These are phyloP conservation scores for Sturnira hondurensis DNA, from an alignment of 2,113 vertebrate species.

Conservation along the genomic window DNA sequence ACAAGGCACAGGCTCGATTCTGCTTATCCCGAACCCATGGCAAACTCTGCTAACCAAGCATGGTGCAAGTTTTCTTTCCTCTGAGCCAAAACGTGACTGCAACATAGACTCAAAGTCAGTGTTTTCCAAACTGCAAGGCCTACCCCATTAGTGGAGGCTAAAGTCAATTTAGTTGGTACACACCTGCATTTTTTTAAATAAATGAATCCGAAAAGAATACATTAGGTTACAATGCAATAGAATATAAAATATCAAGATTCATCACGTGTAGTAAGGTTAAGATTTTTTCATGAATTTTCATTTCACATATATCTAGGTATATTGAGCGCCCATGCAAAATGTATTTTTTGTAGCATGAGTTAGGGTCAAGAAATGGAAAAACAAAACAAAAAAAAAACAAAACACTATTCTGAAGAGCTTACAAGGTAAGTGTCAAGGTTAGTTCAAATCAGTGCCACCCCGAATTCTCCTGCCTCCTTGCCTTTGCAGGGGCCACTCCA, in stretches of 20 bases:
- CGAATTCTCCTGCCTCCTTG: not conserved
- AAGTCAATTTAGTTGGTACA: not conserved
- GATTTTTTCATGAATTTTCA: not conserved
- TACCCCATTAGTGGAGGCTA: not conserved
- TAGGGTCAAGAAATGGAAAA: not conserved
- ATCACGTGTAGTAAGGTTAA: not conserved
- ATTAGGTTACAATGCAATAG: not conserved
- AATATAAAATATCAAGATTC: not conserved
- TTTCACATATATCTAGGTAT: not conserved
- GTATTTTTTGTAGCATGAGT: not conserved
- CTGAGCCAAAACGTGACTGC: not conserved
- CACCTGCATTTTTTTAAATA: not conserved
- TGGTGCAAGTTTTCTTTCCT: not conserved
- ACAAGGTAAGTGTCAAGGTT: not conserved
- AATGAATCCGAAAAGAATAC: not conserved
- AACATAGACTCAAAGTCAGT: not conserved
- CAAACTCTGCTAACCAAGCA: not conserved
- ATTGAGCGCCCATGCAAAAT: not conserved
- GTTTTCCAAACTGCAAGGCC: not conserved
- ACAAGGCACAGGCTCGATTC: not conserved
- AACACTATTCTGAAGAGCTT: not conserved
- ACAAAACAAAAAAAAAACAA: not conserved
- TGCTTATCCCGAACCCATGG: not conserved
- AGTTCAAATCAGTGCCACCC: not conserved
- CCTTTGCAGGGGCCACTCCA: accelerated